A percentile compares a stretch with the other conserved stretches of the same genome.
Evolutionary conservation across 2,113 vertebrate species (phyloP).

Genomic region (Hiodon alosoides): DNA sequence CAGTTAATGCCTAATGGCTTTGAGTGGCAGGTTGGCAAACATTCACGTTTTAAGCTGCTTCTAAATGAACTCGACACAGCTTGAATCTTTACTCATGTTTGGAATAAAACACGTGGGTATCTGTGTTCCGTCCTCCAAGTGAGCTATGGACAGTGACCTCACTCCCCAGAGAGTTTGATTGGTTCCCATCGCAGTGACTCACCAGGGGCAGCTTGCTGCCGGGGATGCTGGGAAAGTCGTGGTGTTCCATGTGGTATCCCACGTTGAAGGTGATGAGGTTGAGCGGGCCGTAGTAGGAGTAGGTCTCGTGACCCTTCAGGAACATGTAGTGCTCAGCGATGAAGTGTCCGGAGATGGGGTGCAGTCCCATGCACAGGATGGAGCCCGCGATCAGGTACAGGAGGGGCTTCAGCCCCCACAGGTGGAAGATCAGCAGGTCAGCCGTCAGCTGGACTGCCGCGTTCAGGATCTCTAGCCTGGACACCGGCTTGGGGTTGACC

Average conservation of each 20-base stretch:
- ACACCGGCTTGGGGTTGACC: slow-evolving; percentile 83
- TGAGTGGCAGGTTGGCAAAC: too few relatives aligned
- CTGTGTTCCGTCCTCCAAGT: not conserved
- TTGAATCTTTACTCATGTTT: not conserved
- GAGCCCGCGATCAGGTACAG: slow-evolving; percentile 83
- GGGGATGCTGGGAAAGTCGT: slow-evolving; percentile 96
- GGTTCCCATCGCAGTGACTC: slow-evolving; percentile 24
- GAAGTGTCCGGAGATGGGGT: slow-evolving; percentile 95
- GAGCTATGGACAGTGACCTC: not conserved
- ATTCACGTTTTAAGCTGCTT: too few relatives aligned
- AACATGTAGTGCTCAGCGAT: slow-evolving; percentile 98
- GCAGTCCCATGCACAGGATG: slow-evolving; percentile 83
- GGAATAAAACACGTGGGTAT: not conserved
- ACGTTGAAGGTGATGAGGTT: slow-evolving; percentile 95
- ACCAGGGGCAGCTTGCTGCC: slow-evolving; percentile 88
- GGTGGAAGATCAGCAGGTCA: slow-evolving; percentile 66
- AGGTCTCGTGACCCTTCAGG: slow-evolving; percentile 88
- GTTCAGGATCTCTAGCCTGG: slow-evolving; percentile 79
- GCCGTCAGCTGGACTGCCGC: slow-evolving; percentile 67
- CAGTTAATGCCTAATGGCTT: too few relatives aligned
- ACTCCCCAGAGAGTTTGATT: too few relatives aligned
- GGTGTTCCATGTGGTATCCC: slow-evolving; percentile 96
- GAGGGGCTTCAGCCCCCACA: slow-evolving; percentile 84
- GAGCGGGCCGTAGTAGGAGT: slow-evolving; percentile 91
- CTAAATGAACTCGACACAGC: too few relatives aligned